Base-by-base conservation (phyloP, 2,797 vertebrate genomes). In the Nyctalus aviator region DNA sequence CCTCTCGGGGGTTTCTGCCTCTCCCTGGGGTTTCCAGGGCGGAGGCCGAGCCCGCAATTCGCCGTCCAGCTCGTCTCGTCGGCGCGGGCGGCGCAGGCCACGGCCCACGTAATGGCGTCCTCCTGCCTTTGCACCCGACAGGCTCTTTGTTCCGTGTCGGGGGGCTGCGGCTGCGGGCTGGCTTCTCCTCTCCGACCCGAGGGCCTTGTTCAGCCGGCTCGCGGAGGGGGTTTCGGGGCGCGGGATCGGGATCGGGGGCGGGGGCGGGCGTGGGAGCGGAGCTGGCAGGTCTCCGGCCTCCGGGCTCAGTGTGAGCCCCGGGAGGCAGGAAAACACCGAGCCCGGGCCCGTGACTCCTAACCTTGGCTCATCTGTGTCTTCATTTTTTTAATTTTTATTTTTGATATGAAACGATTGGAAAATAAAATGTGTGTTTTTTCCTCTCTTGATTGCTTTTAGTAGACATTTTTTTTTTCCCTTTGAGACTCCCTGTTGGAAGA, bases 111-210 rank as follows among this genome's bases (percentile, higher is more conserved):
- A 97, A 97, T 97, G 96, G 94, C 90, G 92, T 95, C 94, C 62
- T 66, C 94, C 62, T 66, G 12, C 11, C 78, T 12, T 13, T 12
- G 35, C 87, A 44, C 53, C 86, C 41, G 91, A 71, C 84, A 25
- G 95, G 93, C 79, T 96, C 97, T 97, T 97, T 97, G 97, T 97
- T 97, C 77, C 76, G 92, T 73, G 88, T 90, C 71, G 41, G 44
- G 82, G 35, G 69, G 46, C 64, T 11, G 55, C 44, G 32, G 5
- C 23, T 88, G 71, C 32, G 8, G 44, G 14, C 13, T 86, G n/a
- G 73, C 85, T 50, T 75, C 27, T 66, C 7, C 20, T 81, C 20
- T 85, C 10, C n/a, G 55, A 20, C 13, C 17, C 0, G 66, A 53
- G 32, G 84, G 90, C 20, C 55, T 77, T 2, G 32, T 37, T 50